Base-by-base conservation (phyloP, 2,888 invertebrate genomes). In the Cheiracanthium punctorium region DNA sequence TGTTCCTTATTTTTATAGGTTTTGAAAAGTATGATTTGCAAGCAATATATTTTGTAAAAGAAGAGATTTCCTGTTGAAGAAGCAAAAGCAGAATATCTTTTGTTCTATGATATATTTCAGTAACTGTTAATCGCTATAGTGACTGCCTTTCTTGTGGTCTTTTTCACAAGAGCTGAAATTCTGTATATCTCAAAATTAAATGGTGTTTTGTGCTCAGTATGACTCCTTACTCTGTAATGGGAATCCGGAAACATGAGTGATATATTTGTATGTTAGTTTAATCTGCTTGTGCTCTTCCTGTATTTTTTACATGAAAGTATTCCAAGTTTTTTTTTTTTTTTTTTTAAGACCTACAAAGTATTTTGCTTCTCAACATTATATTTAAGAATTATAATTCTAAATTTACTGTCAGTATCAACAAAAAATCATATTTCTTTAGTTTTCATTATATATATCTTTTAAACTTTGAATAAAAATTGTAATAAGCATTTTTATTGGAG, bases 131-230 rank as follows among this genome's bases (percentile, higher is more conserved):
- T 67, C 24, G 24, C 67, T 24, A 32, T 70, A 79, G 70, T 65
- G 24, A 30, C 29, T 80, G 72, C 72, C 65, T 67, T 65, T 64
- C 65, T 37, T 67, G 43, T 65, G 65, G 29, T 37, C 65, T 7
- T 32, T 32, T 28, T 65, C 28, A 33, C 69, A 76, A 58, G 76
- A 33, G 64, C 52, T 76, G 32, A 76, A 76, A 81, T 71, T 76
- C 70, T 74, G 75, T 75, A 76, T 70, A 82, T 82, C 71, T 82
- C 58, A 71, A 75, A 65, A 82, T 76, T 82, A 71, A 71, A 71
- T 76, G 33, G 33, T 70, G 30, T 82, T 70, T 71, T 43, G 64
- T 64, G 69, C 32, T 17, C 43, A 17, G 43, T 48, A 17, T 48
- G 43, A 48, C 2, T 37, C 37, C 10, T n/a, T n/a, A n/a, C n/a